Conservation (phyloP, 2,113 vertebrate species). For the Formicarius rufipectus region DNA sequence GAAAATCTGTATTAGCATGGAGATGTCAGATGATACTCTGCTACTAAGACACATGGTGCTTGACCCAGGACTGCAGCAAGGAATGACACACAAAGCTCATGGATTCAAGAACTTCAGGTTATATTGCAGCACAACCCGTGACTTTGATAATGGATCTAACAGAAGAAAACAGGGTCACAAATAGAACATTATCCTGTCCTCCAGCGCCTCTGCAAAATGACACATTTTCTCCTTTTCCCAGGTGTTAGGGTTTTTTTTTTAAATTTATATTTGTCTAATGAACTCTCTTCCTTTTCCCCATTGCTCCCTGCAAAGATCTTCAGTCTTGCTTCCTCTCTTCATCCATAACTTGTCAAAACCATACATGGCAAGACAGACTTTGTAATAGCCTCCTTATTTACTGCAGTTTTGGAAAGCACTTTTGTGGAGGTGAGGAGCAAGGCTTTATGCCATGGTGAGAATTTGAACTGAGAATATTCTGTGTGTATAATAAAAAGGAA, state of each 20-base stretch:
- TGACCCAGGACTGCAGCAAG: background rate
- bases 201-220: background rate
- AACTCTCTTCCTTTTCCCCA: background rate
- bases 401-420: background rate
- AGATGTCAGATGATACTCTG: background rate
- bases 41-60: background rate
- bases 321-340: background rate
- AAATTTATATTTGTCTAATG: background rate
- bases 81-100: background rate
- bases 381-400: background rate
- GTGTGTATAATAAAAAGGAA: background rate
- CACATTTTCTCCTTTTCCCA: background rate
- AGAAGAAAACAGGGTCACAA: background rate
- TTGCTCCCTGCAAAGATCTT: background rate
- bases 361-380: rapidly evolving
- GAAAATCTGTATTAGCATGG: background rate
- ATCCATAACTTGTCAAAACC: background rate
- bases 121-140: background rate
- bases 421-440: background rate
- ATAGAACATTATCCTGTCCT: background rate
- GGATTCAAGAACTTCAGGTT: background rate
- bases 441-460: background rate
- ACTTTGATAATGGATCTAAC: background rate
- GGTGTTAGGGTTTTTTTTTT: background rate
- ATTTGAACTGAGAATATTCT: background rate